Evolutionary conservation across 2,797 vertebrate genomes (phyloP).

Genomic region (Jordanella pulchra): DNA sequence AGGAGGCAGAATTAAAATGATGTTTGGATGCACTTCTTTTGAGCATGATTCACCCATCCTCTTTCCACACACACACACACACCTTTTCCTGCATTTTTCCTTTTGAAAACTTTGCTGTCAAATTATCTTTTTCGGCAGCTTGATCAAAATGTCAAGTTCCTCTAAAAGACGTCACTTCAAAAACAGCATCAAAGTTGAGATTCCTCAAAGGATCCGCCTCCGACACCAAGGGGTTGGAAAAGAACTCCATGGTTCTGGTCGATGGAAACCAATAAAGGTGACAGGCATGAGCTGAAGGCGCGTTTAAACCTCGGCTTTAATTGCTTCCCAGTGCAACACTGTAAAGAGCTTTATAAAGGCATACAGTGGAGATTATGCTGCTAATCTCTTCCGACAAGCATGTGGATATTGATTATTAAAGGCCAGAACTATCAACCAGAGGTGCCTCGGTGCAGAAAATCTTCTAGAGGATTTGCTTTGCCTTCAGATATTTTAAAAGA

Average conservation of each 20-base stretch:
- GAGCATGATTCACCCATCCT: neutral
- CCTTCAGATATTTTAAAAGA: constrained; percentile 2
- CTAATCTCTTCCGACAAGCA: constrained; percentile 68
- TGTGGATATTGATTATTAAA: constrained; percentile 70
- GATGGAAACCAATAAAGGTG: constrained; percentile 44
- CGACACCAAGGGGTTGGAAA: constrained; percentile 5
- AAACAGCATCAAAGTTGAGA: constrained; percentile 33
- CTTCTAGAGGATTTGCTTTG: constrained; percentile 14
- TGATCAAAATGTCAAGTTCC: constrained; percentile 54
- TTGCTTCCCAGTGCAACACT: constrained; percentile 51
- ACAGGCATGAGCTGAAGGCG: constrained; percentile 46
- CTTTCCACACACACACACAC: neutral
- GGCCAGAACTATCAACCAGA: constrained; percentile 63
- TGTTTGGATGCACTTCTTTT: constrained; percentile 13
- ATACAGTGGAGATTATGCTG: constrained; percentile 61
- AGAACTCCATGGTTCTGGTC: constrained; percentile 12
- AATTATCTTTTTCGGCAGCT: constrained; percentile 29
- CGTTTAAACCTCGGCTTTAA: constrained; percentile 43
- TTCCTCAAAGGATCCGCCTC: constrained; percentile 17
- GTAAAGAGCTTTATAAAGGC: constrained; percentile 58
- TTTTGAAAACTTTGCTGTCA: constrained; percentile 15
- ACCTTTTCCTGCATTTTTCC: neutral
- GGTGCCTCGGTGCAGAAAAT: constrained; percentile 6
- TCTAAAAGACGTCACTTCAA: constrained; percentile 33
- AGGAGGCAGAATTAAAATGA: constrained; percentile 7